These are phyloP conservation scores for Drusus annulatus DNA, from an alignment of 1,140 invertebrate genomes.

Conservation along the genomic window DNA sequence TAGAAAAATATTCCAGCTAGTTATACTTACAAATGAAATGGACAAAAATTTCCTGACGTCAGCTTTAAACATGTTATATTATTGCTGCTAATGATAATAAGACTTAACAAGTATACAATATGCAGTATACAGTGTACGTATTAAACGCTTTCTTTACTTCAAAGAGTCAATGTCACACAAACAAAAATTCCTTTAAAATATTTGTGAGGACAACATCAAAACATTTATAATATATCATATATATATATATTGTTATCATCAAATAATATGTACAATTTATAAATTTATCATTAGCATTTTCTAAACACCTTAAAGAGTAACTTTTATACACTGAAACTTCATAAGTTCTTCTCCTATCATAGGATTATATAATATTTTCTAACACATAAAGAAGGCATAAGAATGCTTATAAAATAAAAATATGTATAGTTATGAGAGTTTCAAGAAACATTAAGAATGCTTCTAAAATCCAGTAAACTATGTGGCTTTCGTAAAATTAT, in stretches of 20 bases:
- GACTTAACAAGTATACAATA: constrained; percentile 15
- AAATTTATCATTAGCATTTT: constrained; percentile 35
- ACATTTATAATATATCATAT: constrained; percentile 41
- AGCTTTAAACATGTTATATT: constrained; percentile 19
- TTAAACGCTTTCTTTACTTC: neutral
- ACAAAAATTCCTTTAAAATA: constrained; percentile 17
- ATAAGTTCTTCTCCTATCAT: constrained; percentile 36
- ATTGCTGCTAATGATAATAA: constrained; percentile 33
- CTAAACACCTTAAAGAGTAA: constrained; percentile 37
- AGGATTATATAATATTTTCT: constrained; percentile 27
- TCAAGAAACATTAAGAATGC: neutral
- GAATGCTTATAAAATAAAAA: constrained; percentile 33
- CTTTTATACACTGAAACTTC: constrained; percentile 37
- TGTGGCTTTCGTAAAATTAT: neutral
- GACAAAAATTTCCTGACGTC: too few species aligned
- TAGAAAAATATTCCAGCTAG: too few species aligned
- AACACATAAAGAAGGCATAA: constrained; percentile 40
- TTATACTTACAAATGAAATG: too few species aligned
- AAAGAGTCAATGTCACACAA: constrained; percentile 6
- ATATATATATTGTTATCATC: neutral
- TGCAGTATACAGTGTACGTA: constrained; percentile 29
- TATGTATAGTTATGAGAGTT: constrained; percentile 15
- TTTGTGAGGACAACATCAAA: constrained; percentile 38
- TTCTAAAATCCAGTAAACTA: constrained; percentile 2
- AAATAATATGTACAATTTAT: constrained; percentile 38